These are phyloP conservation scores for Brachirus orientalis DNA, from an alignment of 2,113 vertebrate genomes.

Conservation along the genomic window DNA sequence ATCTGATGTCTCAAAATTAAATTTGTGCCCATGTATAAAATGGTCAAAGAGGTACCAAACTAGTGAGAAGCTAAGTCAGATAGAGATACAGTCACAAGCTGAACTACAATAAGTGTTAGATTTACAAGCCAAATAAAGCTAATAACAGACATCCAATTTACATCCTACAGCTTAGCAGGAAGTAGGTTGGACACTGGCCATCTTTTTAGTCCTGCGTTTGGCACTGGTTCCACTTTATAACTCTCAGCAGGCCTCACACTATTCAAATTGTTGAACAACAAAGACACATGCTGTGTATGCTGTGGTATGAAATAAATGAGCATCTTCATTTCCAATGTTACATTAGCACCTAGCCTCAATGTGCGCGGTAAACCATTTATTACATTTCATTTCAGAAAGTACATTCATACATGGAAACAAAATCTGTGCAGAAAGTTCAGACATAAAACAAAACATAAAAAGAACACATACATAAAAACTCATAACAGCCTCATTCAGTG, in stretches of 20 bases:
- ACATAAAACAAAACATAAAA: too few species aligned
- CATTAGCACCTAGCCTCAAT: background rate
- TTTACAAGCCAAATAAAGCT: background rate
- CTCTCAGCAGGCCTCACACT: slow-evolving; percentile 6
- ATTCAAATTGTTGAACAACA: slow-evolving; percentile 5
- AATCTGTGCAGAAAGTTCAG: too few species aligned
- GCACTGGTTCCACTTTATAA: background rate
- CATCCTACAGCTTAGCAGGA: background rate
- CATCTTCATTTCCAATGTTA: background rate
- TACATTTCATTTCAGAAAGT: too few species aligned
- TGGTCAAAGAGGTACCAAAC: background rate
- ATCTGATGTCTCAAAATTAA: background rate
- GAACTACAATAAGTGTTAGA: background rate
- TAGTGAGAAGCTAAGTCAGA: background rate
- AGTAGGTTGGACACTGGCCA: background rate
- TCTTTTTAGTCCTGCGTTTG: background rate
- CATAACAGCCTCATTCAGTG: background rate
- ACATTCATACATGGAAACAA: too few species aligned
- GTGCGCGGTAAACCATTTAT: background rate
- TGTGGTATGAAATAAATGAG: slow-evolving; percentile 2
- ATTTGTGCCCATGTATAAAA: background rate
- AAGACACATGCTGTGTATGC: background rate
- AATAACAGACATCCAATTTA: slow-evolving; percentile 4
- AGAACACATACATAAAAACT: background rate
- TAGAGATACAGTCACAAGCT: background rate